These are phyloP conservation scores for Oncorhynchus kisutch DNA, from an alignment of 2,113 vertebrate genomes.

Conservation along the genomic window DNA sequence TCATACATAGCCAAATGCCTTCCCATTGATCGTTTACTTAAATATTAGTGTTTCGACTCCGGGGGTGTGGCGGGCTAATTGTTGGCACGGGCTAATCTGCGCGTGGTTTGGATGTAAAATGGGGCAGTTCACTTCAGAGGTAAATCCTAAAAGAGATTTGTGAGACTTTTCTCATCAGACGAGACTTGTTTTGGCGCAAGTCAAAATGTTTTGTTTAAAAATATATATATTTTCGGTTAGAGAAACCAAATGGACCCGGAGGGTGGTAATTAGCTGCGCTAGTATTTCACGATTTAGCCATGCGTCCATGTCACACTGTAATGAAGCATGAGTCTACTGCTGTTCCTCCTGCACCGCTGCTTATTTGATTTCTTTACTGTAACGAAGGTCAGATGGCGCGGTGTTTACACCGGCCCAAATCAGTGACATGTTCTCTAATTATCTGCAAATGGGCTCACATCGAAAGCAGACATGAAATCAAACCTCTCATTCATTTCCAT, in stretches of 20 bases:
- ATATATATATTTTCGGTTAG: slow-evolving; percentile 69
- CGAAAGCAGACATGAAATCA: slow-evolving; percentile 42
- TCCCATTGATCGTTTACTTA: slow-evolving; percentile 20
- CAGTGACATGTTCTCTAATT: slow-evolving; percentile 74
- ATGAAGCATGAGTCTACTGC: slow-evolving; percentile 72
- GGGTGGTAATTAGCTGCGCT: slow-evolving; percentile 72
- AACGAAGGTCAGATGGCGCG: slow-evolving; percentile 89
- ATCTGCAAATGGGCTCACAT: slow-evolving; percentile 57
- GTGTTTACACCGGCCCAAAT: slow-evolving; percentile 82
- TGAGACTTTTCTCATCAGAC: slow-evolving; percentile 44
- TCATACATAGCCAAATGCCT: not conserved
- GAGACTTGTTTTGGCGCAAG: slow-evolving; percentile 51
- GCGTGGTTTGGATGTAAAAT: not conserved
- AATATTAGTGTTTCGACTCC: slow-evolving; percentile 3
- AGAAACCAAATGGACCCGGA: slow-evolving; percentile 55
- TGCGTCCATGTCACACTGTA: slow-evolving; percentile 71
- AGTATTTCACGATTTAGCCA: slow-evolving; percentile 74
- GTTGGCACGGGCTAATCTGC: not conserved
- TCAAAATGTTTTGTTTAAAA: slow-evolving; percentile 66
- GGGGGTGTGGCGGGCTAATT: slow-evolving; percentile 3
- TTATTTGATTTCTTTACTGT: slow-evolving; percentile 89
- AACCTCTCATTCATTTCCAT: slow-evolving; percentile 40
- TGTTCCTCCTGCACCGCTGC: slow-evolving; percentile 76
- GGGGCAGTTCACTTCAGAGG: not conserved
- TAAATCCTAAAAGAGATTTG: slow-evolving; percentile 38